These are phyloP conservation scores for Sphenodon punctatus DNA, from an alignment of 2,797 vertebrate species.

Conservation along the genomic window DNA sequence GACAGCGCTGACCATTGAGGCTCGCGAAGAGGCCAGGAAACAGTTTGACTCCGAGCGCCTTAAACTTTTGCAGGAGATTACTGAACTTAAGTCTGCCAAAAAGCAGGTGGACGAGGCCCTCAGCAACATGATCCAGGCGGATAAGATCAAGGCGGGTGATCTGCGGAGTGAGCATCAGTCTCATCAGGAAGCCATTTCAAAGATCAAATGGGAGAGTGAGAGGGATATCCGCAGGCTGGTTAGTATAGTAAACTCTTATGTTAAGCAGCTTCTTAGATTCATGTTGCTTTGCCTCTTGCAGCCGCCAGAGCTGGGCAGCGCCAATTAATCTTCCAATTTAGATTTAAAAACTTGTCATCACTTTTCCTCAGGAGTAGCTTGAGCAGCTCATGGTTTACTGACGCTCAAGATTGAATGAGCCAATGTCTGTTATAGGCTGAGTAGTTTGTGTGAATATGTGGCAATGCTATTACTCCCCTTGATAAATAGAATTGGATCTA, in stretches of 20 bases:
- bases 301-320: background rate
- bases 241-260: constrained; percentile 48
- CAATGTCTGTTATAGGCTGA: background rate
- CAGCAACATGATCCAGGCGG: constrained; percentile 94
- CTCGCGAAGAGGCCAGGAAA: constrained; percentile 94
- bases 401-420: too few species aligned
- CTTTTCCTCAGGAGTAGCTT: background rate
- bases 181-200: constrained; percentile 96
- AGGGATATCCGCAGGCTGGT: constrained; percentile 95
- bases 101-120: constrained; percentile 96
- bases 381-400: too few species aligned
- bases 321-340: background rate
- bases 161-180: constrained; percentile 95
- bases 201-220: constrained; percentile 98
- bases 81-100: constrained; percentile 89
- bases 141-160: constrained; percentile 98
- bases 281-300: background rate
- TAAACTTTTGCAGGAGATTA: constrained; percentile 94
- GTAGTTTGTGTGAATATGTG: background rate
- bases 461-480: background rate
- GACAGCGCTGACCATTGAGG: constrained; percentile 92
- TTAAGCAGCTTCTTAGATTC: background rate
- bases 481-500: background rate
- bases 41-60: constrained; percentile 96
- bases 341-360: background rate